Conservation (phyloP, 2,113 vertebrate species). For the Coregonus clupeaformis region DNA sequence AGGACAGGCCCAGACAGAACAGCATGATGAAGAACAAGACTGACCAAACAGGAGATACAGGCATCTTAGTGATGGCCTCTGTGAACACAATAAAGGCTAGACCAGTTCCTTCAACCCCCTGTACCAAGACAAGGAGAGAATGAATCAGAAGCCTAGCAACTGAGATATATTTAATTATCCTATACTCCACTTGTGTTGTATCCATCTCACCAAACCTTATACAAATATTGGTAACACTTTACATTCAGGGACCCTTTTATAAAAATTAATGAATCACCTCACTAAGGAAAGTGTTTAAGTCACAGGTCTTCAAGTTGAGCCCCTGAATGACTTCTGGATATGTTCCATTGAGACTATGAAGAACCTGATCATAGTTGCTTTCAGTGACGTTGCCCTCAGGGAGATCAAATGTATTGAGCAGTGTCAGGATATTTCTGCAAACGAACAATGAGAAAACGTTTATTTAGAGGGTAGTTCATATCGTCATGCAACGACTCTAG, state of each 20-base stretch:
- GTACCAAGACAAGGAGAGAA: constrained; percentile 18
- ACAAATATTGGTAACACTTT: too few species aligned
- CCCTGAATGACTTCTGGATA: constrained; percentile 38
- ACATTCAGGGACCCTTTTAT: not conserved
- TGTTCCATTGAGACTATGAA: constrained; percentile 49
- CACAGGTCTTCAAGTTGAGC: constrained; percentile 55
- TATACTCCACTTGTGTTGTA: too few species aligned
- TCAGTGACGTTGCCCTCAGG: constrained; percentile 52
- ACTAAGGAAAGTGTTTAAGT: constrained; percentile 63
- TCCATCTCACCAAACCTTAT: too few species aligned
- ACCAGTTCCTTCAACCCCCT: constrained; percentile 93
- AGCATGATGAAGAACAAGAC: constrained; percentile 93
- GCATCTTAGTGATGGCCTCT: constrained; percentile 93
- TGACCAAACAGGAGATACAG: constrained; percentile 83
- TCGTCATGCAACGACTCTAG: too few species aligned
- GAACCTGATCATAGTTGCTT: constrained; percentile 50
- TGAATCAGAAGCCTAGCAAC: too few species aligned
- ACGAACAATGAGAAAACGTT: not conserved
- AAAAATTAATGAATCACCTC: constrained; percentile 44
- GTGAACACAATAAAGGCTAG: constrained; percentile 93
- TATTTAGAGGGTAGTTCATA: not conserved
- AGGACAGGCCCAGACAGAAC: constrained; percentile 89
- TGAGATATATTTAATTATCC: too few species aligned
- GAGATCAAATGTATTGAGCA: constrained; percentile 64
- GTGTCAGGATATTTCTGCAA: constrained; percentile 63